A percentile compares a stretch with the other conserved stretches of the same genome.
phyloP scores from a whole-genome alignment of 2,888 invertebrate species.

The Acleris holmiana region DNA sequence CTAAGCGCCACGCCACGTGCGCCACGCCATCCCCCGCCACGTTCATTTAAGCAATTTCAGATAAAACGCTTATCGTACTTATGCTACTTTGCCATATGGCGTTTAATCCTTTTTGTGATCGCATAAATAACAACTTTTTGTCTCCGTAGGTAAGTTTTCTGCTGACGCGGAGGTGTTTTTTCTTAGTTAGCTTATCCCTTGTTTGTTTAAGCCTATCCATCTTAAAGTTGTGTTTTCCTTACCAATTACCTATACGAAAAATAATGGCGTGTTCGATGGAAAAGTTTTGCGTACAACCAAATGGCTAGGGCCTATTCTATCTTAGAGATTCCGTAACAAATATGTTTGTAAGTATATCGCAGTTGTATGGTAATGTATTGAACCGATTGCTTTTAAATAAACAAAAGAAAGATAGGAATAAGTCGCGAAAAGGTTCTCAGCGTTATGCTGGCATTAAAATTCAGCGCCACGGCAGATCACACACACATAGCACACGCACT shows the following conservation, averaged over 20 bases:
- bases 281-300: not conserved
- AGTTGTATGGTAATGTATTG: too few species aligned
- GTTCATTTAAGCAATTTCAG: slow-evolving; percentile 75
- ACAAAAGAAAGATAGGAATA: too few species aligned
- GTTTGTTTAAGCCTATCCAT: slow-evolving; percentile 23
- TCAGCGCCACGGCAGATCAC: too few species aligned
- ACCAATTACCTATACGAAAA: slow-evolving; percentile 27
- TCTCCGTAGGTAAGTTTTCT: slow-evolving; percentile 28
- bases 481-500: too few species aligned
- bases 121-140: slow-evolving; percentile 34
- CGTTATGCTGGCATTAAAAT: too few species aligned
- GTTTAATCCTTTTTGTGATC: slow-evolving; percentile 34
- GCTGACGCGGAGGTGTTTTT: slow-evolving; percentile 29
- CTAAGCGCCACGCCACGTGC: slow-evolving; percentile 44
- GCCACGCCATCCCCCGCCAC: slow-evolving; percentile 48
- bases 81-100: slow-evolving; percentile 44
- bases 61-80: slow-evolving; percentile 69
- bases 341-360: too few species aligned
- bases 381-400: too few species aligned
- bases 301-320: not conserved
- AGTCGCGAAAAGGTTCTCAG: too few species aligned
- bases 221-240: slow-evolving; percentile 24
- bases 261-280: slow-evolving; percentile 6
- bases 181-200: slow-evolving; percentile 24
- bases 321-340: too few species aligned